Conservation (phyloP, 2,888 invertebrate species). For the Drosophila aldrichi region DNA sequence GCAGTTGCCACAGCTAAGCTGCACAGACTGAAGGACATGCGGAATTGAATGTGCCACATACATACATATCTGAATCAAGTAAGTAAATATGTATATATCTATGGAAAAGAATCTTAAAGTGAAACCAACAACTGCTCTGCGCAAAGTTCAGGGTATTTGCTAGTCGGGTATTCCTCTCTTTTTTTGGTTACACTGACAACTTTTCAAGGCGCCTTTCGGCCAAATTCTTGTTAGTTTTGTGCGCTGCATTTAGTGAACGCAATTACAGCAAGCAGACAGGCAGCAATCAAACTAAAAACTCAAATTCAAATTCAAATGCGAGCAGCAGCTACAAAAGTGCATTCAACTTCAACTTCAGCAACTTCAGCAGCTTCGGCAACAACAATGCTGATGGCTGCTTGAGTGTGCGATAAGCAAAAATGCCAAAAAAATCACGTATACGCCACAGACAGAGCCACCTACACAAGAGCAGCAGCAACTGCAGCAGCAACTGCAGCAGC, state of each 20-base stretch:
- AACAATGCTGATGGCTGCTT: slow-evolving; percentile 37
- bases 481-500: slow-evolving; percentile 3
- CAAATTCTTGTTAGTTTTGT: neutral
- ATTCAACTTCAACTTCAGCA: slow-evolving; percentile 50
- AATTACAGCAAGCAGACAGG: slow-evolving; percentile 12
- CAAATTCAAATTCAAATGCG: slow-evolving; percentile 34
- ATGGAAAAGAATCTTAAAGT: too few relatives aligned
- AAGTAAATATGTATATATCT: too few relatives aligned
- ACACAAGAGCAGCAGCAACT: slow-evolving; percentile 25
- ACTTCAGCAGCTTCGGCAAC: slow-evolving; percentile 8
- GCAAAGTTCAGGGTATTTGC: neutral
- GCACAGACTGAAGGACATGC: neutral
- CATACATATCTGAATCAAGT: too few relatives aligned
- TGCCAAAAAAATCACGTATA: slow-evolving; percentile 70
- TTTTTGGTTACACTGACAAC: neutral
- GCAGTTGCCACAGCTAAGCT: neutral
- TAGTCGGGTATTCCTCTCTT: neutral
- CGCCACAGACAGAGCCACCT: slow-evolving; percentile 60
- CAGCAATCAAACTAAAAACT: slow-evolving; percentile 44
- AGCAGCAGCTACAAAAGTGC: slow-evolving; percentile 46
- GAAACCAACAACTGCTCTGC: too few relatives aligned
- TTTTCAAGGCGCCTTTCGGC: neutral
- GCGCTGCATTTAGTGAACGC: slow-evolving; percentile 20
- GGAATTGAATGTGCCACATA: neutral
- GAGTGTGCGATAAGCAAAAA: slow-evolving; percentile 56